Base-by-base conservation (phyloP, 1,140 invertebrate species). In the Drosophila pachea region DNA sequence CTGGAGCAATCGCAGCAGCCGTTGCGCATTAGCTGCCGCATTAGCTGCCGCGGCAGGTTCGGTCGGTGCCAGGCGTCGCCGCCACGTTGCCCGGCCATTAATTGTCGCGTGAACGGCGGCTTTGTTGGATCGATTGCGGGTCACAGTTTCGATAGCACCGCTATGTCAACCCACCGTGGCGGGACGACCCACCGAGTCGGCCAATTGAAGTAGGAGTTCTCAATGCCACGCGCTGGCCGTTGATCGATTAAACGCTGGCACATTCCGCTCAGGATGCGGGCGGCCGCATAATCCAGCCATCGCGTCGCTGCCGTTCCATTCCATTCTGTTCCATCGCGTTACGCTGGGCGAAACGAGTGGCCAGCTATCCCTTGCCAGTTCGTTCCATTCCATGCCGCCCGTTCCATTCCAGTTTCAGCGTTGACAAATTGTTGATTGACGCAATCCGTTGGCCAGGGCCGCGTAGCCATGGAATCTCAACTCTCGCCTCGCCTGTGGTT, bases 21-120 rank as follows among this genome's bases (percentile, higher is more conserved):
- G 40, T 22, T 7, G 29, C 12, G 48, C 38, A n/a, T 35, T 29
- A 53, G 36, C 48, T 8, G 22, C 43, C 16, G 36, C 38, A n/a
- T 16, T 14, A 43, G 45, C 6, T 22, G 35, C 54, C 43, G 61
- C 14, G 61, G 65, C 64, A 53, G 49, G 35, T 59, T 42, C 22
- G 3, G 22, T 1, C 54, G 59, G 73, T 74, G 73, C 69, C 73
- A 75, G 73, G 68, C 68, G 65, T 61, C 65, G 71, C 49, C 55
- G 56, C 56, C 47, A 53, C 50, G 58, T 68, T 68, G 72, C 71
- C 56, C 61, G 60, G 74, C 79, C 75, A 84, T 83, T 83, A 83
- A 83, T 83, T 83, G 79, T 83, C 79, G 79, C 79, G 79, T 83
- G 79, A 83, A 83, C 69, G 43, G 69, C 69, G 43, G 69, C 55